Evolutionary conservation across 2,888 invertebrate species (phyloP).

Genomic region (Achlya flavicornis): DNA sequence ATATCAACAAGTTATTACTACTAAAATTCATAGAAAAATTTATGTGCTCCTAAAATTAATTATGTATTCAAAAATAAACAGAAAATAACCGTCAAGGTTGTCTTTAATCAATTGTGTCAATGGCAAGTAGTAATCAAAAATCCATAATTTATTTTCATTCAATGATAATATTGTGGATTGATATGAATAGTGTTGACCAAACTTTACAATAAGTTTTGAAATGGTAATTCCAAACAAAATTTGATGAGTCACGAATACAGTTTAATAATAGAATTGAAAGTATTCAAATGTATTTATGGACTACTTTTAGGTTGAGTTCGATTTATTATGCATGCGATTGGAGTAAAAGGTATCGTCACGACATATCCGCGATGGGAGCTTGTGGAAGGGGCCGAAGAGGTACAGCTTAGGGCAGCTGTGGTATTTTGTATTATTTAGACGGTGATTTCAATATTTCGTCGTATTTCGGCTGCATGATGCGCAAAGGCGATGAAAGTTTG

Average conservation of each 20-base stretch:
- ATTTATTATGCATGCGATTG: constrained; percentile 6
- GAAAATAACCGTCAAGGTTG: constrained; percentile 17
- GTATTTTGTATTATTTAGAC: not conserved
- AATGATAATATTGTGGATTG: not conserved
- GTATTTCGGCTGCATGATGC: too few relatives aligned
- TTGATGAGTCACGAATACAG: not conserved
- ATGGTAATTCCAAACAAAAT: not conserved
- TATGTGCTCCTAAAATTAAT: not conserved
- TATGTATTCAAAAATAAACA: not conserved
- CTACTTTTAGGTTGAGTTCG: not conserved
- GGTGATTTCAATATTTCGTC: too few relatives aligned
- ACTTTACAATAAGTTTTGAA: not conserved
- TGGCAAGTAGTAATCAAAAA: not conserved
- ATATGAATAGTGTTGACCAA: not conserved
- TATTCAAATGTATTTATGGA: not conserved
- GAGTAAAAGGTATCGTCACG: constrained; percentile 32
- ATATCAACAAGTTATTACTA: too few relatives aligned
- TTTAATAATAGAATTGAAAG: constrained; percentile 11
- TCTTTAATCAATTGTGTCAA: constrained; percentile 5
- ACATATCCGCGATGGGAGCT: constrained; percentile 43
- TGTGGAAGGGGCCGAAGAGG: constrained; percentile 21
- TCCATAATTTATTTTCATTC: not conserved
- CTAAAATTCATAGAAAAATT: too few relatives aligned
- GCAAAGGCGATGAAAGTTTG: too few relatives aligned
- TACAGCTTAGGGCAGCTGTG: constrained; percentile 6